Evolutionary conservation across 2,113 vertebrate genomes (phyloP).

Genomic region (Ctenomys sociabilis): DNA sequence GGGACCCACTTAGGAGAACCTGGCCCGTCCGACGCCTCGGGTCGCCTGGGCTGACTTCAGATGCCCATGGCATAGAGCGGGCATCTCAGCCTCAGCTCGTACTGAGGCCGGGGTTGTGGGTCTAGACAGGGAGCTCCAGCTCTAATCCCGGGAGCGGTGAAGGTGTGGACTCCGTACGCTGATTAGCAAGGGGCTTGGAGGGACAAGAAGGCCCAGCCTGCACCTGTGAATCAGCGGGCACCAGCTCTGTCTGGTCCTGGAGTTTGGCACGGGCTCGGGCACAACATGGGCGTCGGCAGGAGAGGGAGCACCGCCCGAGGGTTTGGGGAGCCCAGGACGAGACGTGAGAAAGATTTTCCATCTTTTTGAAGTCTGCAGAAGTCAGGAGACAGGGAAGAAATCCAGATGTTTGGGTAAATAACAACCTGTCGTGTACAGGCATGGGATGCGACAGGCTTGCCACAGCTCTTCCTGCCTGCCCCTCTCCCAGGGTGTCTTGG

Average conservation of each 20-base stretch:
- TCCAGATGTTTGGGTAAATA: background rate
- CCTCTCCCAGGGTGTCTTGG: background rate
- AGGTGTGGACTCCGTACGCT: background rate
- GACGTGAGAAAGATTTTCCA: background rate
- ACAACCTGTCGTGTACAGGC: no score
- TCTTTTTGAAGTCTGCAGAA: background rate
- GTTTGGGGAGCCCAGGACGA: background rate
- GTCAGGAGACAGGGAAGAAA: background rate
- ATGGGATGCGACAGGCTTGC: background rate
- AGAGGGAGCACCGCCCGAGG: background rate
- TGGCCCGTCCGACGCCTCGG: background rate
- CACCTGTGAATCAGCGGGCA: accelerated
- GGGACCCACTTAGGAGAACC: background rate
- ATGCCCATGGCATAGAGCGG: background rate
- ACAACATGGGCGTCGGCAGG: accelerated
- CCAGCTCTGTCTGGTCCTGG: background rate
- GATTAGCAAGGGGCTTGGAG: background rate
- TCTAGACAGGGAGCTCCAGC: background rate
- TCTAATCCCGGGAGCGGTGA: background rate
- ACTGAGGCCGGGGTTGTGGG: background rate
- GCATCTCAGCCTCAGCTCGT: accelerated
- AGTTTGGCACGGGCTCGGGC: background rate
- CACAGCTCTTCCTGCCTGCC: background rate
- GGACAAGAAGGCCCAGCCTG: background rate
- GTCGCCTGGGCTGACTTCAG: accelerated